Evolutionary conservation across 2,888 invertebrate genomes (phyloP).

Genomic region (Sminthurides aquaticus): DNA sequence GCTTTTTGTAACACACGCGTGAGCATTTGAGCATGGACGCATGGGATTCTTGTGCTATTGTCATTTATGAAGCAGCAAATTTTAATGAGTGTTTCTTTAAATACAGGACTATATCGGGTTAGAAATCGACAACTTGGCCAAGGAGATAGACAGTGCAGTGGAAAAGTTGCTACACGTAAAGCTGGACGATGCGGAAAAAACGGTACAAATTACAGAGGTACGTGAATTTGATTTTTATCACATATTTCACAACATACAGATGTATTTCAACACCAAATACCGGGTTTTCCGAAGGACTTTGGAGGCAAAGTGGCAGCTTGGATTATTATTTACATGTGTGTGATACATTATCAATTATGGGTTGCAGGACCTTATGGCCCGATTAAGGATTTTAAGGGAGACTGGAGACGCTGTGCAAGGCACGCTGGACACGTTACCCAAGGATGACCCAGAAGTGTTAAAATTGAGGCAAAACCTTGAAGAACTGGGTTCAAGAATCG

Average conservation of each 20-base stretch:
- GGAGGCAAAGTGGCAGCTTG: no score
- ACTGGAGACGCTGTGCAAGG: constrained; percentile 15
- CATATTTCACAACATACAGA: no score
- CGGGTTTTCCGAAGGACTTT: no score
- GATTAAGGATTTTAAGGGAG: constrained; percentile 14
- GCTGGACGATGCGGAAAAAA: constrained; percentile 24
- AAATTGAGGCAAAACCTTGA: constrained; percentile 13
- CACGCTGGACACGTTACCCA: constrained; percentile 14
- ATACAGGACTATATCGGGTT: constrained; percentile 16
- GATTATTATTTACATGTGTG: no score
- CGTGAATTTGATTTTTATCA: no score
- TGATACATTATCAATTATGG: no score
- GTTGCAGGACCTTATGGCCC: constrained; percentile 17
- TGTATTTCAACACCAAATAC: no score
- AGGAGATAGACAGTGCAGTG: constrained; percentile 19
- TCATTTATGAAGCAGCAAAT: no score
- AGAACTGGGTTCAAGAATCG: constrained; percentile 11
- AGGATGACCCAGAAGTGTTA: constrained; percentile 17
- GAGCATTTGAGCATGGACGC: not conserved
- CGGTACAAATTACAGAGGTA: constrained; percentile 21
- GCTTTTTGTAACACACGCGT: not conserved
- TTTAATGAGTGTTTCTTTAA: not conserved
- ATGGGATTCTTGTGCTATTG: not conserved
- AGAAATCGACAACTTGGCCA: constrained; percentile 21
- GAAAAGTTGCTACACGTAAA: constrained; percentile 18